A percentile compares a stretch with the other conserved stretches of the same genome.
These are phyloP conservation scores for Gila orcuttii DNA, from an alignment of 2,113 vertebrate genomes.

Conservation along the genomic window DNA sequence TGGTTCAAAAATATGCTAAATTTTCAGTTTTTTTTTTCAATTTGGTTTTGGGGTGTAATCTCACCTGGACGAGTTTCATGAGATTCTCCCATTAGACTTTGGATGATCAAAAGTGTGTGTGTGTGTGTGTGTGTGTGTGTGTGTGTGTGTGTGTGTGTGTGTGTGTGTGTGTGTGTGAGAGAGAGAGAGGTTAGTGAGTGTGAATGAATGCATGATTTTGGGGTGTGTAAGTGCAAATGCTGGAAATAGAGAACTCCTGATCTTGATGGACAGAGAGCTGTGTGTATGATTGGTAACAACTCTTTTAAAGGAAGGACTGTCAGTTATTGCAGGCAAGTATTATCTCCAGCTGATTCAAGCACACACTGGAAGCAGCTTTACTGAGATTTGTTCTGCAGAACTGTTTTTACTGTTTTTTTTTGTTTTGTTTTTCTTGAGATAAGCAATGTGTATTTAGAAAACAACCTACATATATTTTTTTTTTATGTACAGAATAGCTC, in stretches of 20 bases:
- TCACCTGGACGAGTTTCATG: neutral
- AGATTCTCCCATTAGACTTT: neutral
- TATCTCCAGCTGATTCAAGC: constrained; percentile 43
- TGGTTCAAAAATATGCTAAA: neutral
- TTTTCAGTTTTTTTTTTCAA: neutral
- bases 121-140: neutral
- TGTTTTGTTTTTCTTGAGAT: neutral
- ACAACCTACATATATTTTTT: constrained; percentile 28
- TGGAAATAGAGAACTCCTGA: constrained; percentile 19
- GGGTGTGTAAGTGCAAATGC: neutral
- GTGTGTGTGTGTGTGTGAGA: no score
- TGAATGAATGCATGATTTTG: constrained; percentile 12
- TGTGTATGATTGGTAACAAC: constrained; percentile 22
- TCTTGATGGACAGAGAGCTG: constrained; percentile 14
- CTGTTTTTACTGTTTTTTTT: constrained; percentile 24
- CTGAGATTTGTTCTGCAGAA: constrained; percentile 31
- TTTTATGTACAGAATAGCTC: constrained; percentile 48
- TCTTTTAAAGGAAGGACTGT: constrained; percentile 37
- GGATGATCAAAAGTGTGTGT: neutral
- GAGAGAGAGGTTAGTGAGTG: no score
- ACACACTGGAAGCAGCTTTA: constrained; percentile 56
- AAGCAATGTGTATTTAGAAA: constrained; percentile 48
- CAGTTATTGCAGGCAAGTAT: constrained; percentile 45
- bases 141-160: neutral
- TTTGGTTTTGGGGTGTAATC: neutral